Evolutionary conservation across 64 coral and sea anemone genomes (phyloP).

Genomic region (Trachythela sp.): DNA sequence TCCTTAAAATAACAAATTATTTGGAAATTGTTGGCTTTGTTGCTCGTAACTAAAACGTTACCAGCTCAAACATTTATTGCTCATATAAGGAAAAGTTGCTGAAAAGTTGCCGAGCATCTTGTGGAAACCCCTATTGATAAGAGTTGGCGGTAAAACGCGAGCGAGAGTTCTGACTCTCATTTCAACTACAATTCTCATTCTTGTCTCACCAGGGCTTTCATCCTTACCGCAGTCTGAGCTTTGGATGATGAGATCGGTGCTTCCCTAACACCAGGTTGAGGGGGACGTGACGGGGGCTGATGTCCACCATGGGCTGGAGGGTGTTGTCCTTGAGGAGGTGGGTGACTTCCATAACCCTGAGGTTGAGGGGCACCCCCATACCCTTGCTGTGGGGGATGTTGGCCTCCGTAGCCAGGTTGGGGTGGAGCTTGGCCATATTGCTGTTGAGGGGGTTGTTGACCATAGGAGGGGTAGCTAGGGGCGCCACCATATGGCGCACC

Average conservation of each 20-base stretch:
- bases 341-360: constrained; percentile 1
- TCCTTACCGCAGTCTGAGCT: background rate
- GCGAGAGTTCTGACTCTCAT: too few species aligned
- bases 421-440: constrained; percentile 28
- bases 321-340: background rate
- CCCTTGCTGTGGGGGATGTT: background rate
- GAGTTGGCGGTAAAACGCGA: too few species aligned
- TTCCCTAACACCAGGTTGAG: background rate
- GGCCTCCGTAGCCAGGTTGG: background rate
- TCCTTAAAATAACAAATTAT: too few species aligned
- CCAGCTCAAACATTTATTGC: too few species aligned
- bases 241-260: background rate
- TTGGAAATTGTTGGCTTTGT: too few species aligned
- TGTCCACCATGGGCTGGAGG: background rate
- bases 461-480: constrained; percentile 10
- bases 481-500: constrained; percentile 26
- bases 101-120: too few species aligned
- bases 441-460: constrained; percentile 53
- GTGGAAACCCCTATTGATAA: too few species aligned
- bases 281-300: background rate
- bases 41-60: too few species aligned
- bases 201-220: too few species aligned
- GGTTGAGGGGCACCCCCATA: background rate
- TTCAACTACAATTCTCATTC: too few species aligned
- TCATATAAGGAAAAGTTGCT: too few species aligned